phyloP scores from a whole-genome alignment of 1,140 invertebrate species.

The Pogonomyrmex barbatus region DNA sequence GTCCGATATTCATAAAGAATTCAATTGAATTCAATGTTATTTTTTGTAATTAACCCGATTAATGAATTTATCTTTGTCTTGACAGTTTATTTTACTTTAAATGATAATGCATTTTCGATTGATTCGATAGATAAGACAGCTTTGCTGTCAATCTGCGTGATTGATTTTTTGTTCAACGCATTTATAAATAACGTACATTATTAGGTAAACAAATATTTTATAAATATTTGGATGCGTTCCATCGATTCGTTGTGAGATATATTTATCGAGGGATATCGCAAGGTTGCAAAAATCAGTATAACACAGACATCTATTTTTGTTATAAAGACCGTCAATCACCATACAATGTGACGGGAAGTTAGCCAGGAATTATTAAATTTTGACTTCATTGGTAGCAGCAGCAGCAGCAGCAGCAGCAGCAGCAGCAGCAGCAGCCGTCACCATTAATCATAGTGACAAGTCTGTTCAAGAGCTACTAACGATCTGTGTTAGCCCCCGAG shows the following conservation, averaged over 20 bases:
- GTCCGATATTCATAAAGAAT: constrained; percentile 33
- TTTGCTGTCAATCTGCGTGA: background rate
- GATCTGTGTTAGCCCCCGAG: constrained; percentile 52
- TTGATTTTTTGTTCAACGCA: background rate
- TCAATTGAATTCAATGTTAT: constrained; percentile 35
- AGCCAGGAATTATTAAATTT: constrained; percentile 58
- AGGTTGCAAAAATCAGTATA: background rate
- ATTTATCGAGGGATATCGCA: background rate
- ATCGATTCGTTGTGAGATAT: background rate
- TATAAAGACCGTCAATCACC: constrained; percentile 23
- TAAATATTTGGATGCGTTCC: background rate
- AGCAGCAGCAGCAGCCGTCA: constrained; percentile 3
- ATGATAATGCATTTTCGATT: background rate
- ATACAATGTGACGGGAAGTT: background rate
- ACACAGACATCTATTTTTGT: constrained; percentile 8
- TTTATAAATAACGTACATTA: background rate
- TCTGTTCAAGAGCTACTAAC: constrained; percentile 37
- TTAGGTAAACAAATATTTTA: background rate
- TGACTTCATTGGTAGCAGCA: constrained; percentile 45
- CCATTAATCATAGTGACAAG: constrained; percentile 67
- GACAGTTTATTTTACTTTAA: constrained; percentile 26
- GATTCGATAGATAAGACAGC: background rate
- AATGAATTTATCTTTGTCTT: constrained; percentile 32
- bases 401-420: background rate
- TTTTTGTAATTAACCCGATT: constrained; percentile 56